Evolutionary conservation across 2,113 vertebrate genomes (phyloP).

Genomic region (Bufo bufo): DNA sequence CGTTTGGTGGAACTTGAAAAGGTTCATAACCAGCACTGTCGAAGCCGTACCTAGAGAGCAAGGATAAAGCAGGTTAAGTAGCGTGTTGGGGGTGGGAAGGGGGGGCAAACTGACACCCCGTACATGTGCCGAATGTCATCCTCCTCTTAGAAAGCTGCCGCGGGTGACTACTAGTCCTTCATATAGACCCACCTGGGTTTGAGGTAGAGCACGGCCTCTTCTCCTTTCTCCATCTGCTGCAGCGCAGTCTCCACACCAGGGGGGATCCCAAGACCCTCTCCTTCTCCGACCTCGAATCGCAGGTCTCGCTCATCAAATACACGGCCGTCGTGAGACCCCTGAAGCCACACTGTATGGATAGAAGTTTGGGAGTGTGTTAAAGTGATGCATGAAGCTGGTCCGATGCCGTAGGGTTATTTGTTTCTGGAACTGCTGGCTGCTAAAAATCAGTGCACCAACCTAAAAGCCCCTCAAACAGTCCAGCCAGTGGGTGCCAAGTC

Average conservation of each 20-base stretch:
- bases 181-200: constrained; percentile 82
- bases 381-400: too few species aligned
- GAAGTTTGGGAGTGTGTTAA: background rate
- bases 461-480: background rate
- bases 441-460: too few species aligned
- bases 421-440: background rate
- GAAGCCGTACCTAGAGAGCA: constrained; percentile 85
- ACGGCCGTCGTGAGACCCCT: constrained; percentile 76
- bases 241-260: constrained; percentile 87
- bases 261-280: constrained; percentile 83
- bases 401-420: too few species aligned
- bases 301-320: constrained; percentile 89
- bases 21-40: constrained; percentile 80
- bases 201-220: constrained; percentile 85
- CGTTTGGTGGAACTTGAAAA: constrained; percentile 84
- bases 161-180: background rate
- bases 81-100: too few species aligned
- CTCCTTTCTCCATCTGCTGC: constrained; percentile 92
- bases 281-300: constrained; percentile 90
- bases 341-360: constrained; percentile 77
- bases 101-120: too few species aligned
- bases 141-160: too few species aligned
- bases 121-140: too few species aligned
- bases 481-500: too few species aligned
- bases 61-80: background rate